Conservation (phyloP, 2,797 vertebrate species). For the Phoxinus dragarum region DNA sequence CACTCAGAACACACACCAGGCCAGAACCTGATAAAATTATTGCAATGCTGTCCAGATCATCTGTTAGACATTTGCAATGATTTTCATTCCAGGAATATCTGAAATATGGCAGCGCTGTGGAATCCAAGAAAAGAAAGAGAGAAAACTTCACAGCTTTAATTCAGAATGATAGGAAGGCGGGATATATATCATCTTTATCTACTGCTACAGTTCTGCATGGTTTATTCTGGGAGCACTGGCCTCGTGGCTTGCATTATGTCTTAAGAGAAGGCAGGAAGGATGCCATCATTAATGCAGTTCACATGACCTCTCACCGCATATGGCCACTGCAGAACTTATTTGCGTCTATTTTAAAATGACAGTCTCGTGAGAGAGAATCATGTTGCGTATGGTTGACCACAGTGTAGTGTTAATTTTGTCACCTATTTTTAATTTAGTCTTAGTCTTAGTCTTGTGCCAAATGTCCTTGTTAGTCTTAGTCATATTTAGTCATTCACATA, state of each 20-base stretch:
- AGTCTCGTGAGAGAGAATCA: constrained; percentile 10
- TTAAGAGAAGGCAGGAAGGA: constrained; percentile 6
- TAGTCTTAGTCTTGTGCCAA: too few species aligned
- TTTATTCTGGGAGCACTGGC: constrained; percentile 6
- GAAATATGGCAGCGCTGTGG: not conserved
- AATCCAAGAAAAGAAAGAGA: constrained; percentile 4
- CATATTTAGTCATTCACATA: too few species aligned
- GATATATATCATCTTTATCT: not conserved
- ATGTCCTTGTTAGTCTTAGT: too few species aligned
- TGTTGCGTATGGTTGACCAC: not conserved
- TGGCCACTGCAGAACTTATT: not conserved
- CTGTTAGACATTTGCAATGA: constrained; percentile 16
- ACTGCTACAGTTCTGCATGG: too few species aligned
- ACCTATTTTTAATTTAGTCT: too few species aligned
- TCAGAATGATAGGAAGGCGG: not conserved
- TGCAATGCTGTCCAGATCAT: constrained; percentile 1
- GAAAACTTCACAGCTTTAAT: not conserved
- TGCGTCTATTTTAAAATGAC: not conserved
- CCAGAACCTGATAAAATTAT: not conserved
- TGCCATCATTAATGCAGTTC: not conserved
- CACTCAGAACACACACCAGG: not conserved
- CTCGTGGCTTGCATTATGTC: constrained; percentile 37
- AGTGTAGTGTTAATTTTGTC: not conserved
- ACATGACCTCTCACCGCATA: constrained; percentile 25
- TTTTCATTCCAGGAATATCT: constrained; percentile 22